A percentile compares a stretch with the other conserved stretches of the same genome.
Evolutionary conservation across 2,113 vertebrate genomes (phyloP).

Genomic region (Colaptes auratus): DNA sequence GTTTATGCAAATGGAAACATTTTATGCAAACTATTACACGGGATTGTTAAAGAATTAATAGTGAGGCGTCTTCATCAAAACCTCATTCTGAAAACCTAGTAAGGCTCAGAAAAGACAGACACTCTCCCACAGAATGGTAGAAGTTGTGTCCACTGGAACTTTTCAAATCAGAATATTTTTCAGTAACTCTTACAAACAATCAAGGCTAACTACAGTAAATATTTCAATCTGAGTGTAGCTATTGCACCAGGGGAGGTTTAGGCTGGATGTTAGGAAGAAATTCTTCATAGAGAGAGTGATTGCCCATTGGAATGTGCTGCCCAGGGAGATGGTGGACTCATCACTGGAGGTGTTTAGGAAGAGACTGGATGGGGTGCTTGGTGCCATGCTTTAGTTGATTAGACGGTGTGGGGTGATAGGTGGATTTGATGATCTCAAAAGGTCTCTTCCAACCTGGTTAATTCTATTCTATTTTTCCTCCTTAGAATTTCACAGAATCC

Average conservation of each 20-base stretch:
- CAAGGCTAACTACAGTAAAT: background rate
- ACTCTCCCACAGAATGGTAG: background rate
- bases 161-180: background rate
- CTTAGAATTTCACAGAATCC: background rate
- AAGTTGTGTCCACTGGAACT: background rate
- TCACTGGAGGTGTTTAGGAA: no score
- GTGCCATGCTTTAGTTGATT: no score
- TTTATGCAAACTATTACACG: constrained; percentile 17
- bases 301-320: no score
- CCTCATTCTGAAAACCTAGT: background rate
- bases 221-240: background rate
- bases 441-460: no score
- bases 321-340: no score
- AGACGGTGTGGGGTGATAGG: no score
- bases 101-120: background rate
- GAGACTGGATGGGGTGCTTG: no score
- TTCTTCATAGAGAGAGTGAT: no score
- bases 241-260: no score
- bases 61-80: constrained; percentile 33
- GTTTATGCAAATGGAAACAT: constrained; percentile 23
- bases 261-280: no score
- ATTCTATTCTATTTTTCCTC: background rate
- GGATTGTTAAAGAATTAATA: constrained; percentile 38
- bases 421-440: no score
- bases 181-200: background rate